phyloP scores from a whole-genome alignment of 2,113 vertebrate species.

The Pica pica region DNA sequence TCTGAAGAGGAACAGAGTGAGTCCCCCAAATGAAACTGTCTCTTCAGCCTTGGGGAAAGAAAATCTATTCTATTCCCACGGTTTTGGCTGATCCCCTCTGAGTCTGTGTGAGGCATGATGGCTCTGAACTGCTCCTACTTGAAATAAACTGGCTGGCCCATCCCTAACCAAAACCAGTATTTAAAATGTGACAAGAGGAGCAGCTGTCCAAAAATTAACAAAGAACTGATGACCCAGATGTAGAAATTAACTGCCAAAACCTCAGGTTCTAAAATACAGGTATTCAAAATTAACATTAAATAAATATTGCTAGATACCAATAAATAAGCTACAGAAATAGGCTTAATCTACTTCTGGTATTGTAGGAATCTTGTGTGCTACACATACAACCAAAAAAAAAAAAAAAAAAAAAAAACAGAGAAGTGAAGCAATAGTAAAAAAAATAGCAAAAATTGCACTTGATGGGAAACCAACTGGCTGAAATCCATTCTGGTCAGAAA shows the following conservation, averaged over 20 bases:
- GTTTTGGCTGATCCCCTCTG: neutral
- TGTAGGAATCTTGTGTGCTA: neutral
- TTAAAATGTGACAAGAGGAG: neutral
- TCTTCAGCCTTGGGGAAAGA: neutral
- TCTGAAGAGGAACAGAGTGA: neutral
- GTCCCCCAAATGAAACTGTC: neutral
- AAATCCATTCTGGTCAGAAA: neutral
- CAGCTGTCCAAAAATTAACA: neutral
- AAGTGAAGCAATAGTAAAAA: neutral
- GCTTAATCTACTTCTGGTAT: neutral
- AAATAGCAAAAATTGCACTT: neutral
- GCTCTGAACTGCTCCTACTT: neutral
- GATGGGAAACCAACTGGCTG: neutral
- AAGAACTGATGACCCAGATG: neutral
- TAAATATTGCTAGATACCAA: neutral
- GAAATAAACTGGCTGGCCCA: neutral
- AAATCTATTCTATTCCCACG: neutral
- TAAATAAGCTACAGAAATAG: neutral
- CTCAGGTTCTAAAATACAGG: neutral
- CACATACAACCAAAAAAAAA: neutral
- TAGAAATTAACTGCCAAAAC: neutral
- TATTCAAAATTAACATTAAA: neutral
- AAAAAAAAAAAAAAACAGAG: neutral
- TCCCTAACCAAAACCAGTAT: neutral
- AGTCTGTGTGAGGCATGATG: neutral